Conservation (phyloP, 2,888 invertebrate species). For the Mayetiola destructor region DNA sequence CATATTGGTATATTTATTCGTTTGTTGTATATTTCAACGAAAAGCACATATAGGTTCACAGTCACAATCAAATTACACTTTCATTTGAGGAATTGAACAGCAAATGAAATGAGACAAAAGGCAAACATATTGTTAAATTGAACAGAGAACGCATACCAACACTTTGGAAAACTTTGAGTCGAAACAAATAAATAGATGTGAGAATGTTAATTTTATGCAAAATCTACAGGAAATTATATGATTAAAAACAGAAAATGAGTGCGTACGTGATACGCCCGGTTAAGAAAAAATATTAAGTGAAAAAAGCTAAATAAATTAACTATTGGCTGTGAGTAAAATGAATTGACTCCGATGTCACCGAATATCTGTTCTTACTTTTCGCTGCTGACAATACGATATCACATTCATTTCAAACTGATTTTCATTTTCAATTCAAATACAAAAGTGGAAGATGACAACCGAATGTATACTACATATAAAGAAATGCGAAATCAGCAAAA, state of each 20-base stretch:
- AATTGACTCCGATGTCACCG: slow-evolving; percentile 8
- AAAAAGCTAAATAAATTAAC: not conserved
- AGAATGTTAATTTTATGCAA: slow-evolving; percentile 12
- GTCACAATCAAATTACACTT: not conserved
- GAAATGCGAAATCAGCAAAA: not conserved
- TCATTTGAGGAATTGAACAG: not conserved
- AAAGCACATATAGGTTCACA: not conserved
- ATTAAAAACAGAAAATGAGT: slow-evolving; percentile 13
- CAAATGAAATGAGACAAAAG: slow-evolving; percentile 3
- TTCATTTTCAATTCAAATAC: not conserved
- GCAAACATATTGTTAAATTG: not conserved
- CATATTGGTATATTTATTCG: slow-evolving; percentile 8
- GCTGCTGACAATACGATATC: no score
- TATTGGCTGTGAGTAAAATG: not conserved
- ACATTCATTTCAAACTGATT: no score
- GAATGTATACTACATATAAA: slow-evolving; percentile 5
- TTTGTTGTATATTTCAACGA: not conserved
- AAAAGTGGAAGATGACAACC: slow-evolving; percentile 6
- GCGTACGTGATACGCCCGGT: slow-evolving; percentile 3
- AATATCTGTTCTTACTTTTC: no score
- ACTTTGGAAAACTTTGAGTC: no score
- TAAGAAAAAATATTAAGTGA: not conserved
- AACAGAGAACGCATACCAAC: not conserved
- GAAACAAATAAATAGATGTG: slow-evolving; percentile 9
- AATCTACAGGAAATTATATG: slow-evolving; percentile 12